phyloP scores from a whole-genome alignment of 2,888 invertebrate genomes.

The Oscheius sp. region DNA sequence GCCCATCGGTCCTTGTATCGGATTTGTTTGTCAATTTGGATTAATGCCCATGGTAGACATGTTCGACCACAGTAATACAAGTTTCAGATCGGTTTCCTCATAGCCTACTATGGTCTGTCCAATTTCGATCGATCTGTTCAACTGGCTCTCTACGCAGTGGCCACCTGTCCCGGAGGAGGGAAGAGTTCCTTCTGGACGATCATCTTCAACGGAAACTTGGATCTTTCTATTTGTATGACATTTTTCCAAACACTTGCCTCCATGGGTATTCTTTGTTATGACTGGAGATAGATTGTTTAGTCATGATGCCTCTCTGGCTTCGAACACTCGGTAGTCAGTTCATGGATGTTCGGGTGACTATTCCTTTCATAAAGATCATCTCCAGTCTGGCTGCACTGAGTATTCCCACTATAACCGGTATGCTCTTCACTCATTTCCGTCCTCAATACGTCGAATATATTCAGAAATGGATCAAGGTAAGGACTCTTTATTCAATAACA shows the following conservation, averaged over 20 bases:
- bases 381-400: slow-evolving; percentile 79
- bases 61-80: neutral
- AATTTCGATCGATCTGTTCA: slow-evolving; percentile 23
- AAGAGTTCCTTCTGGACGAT: slow-evolving; percentile 94
- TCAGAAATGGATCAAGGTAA: slow-evolving; percentile 83
- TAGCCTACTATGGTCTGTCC: slow-evolving; percentile 20
- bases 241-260: slow-evolving; percentile 85
- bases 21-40: slow-evolving; percentile 72
- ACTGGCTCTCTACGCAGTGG: slow-evolving; percentile 71
- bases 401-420: slow-evolving; percentile 77
- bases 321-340: slow-evolving; percentile 71
- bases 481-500: neutral
- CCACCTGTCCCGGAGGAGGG: slow-evolving; percentile 77
- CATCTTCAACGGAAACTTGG: slow-evolving; percentile 87
- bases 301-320: slow-evolving; percentile 75
- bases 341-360: neutral
- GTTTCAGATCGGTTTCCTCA: slow-evolving; percentile 27
- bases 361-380: slow-evolving; percentile 25
- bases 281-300: slow-evolving; percentile 65
- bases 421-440: slow-evolving; percentile 73
- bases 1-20: slow-evolving; percentile 73
- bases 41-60: slow-evolving; percentile 73
- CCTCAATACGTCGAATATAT: slow-evolving; percentile 80
- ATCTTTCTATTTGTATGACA: slow-evolving; percentile 92
- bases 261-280: slow-evolving; percentile 82